These are phyloP conservation scores for Delia radicum DNA, from an alignment of 1,140 invertebrate species.

Conservation along the genomic window DNA sequence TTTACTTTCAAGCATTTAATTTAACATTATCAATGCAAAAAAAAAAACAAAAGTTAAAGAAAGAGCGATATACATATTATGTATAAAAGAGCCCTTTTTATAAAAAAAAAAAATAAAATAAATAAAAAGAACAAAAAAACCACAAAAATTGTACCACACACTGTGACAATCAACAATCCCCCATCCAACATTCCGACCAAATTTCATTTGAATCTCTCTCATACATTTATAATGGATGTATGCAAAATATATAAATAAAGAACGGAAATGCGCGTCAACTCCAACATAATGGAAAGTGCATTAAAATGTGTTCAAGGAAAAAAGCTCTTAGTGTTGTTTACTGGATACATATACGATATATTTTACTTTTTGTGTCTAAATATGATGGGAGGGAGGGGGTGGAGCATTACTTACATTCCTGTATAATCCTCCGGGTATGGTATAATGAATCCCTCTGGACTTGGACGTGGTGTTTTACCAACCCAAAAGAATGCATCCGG, in stretches of 20 bases:
- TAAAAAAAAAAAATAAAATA: not conserved
- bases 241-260: not conserved
- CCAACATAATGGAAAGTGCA: conserved; percentile 16
- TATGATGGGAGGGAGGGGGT: too few species aligned
- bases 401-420: conserved; percentile 63
- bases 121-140: not conserved
- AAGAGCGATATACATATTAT: too few species aligned
- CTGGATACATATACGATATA: not conserved
- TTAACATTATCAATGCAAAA: not conserved
- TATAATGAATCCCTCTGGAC: conserved; percentile 77
- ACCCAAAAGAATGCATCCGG: conserved; percentile 88
- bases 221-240: not conserved
- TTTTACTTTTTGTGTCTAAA: too few species aligned
- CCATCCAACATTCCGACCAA: not conserved
- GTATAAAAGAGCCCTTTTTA: not conserved
- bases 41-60: not conserved
- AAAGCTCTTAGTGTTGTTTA: not conserved
- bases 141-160: not conserved
- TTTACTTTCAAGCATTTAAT: not conserved
- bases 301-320: not conserved
- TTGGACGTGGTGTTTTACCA: conserved; percentile 73
- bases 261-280: conserved; percentile 16
- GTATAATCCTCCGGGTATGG: conserved; percentile 81
- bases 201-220: not conserved
- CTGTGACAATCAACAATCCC: too few species aligned